Evolutionary conservation across 2,888 invertebrate species (phyloP), one percentile per base, ranked within the genome.

Genomic region (Anoplius nigerrimus): DNA sequence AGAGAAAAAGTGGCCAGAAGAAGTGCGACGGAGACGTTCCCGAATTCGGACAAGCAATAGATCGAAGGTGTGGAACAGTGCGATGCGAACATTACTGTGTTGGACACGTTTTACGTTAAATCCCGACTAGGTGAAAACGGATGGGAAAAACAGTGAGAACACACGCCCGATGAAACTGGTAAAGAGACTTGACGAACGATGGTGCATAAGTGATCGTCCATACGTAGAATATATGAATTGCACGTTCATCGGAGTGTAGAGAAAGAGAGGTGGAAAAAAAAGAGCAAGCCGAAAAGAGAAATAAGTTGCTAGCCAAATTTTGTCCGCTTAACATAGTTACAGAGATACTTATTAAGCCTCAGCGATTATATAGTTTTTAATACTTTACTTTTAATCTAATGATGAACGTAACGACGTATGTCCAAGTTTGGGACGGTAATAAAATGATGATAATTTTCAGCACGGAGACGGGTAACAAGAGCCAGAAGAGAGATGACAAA

Each of bases 241-340:
- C 53, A 60, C 48, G 22, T 34, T 34, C 34, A 11, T 34, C 11
- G 11, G 1, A 34, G 8, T 34, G 45, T 45, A 65, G 62, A 22
- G 42, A 56, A 22, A 66, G 58, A 73, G 48, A 55, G n/a, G n/a
- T n/a, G n/a, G n/a, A n/a, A n/a, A n/a, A n/a, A n/a, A n/a, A n/a
- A n/a, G n/a, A n/a, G n/a, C n/a, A n/a, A n/a, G n/a, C n/a, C n/a
- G 21, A 46, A 56, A 22, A 66, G 58, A 73, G 48, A 55, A 63
- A 71, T 76, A 82, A 80, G 82, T 87, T 88, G 88, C 86, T 88
- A 88, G 88, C 87, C 87, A 87, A 87, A 86, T 88, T 88, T n/a
- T 86, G 76, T 81, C 76, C 66, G 73, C 87, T 86, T 86, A 84
- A 88, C 88, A 87, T 88, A 87, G 79, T 86, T 87, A 80, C 87